A percentile compares a stretch with the other conserved stretches of the same genome.
phyloP scores from a whole-genome alignment of 2,888 invertebrate genomes.

The Marasmarcha lunaedactyla region DNA sequence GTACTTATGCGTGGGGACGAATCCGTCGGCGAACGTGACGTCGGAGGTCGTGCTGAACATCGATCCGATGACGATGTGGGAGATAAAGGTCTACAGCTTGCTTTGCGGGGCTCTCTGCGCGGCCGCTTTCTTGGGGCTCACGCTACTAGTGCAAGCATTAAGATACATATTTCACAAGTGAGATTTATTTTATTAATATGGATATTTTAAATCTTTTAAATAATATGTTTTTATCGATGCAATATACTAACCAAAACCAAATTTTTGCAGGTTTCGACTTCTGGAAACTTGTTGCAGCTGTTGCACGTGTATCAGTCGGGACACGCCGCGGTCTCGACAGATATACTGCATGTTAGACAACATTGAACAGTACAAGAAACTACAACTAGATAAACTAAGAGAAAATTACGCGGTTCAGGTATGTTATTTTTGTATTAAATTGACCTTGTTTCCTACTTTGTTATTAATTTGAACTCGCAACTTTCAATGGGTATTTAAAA shows the following conservation, averaged over 20 bases:
- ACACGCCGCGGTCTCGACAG: conserved; percentile 84
- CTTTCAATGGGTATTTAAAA: too few species aligned
- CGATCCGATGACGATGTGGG: conserved; percentile 86
- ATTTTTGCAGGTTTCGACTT: conserved; percentile 74
- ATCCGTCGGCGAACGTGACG: conserved; percentile 84
- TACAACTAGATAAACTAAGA: conserved; percentile 86
- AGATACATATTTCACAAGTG: conserved; percentile 78
- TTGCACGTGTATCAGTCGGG: conserved; percentile 77
- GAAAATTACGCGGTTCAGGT: conserved; percentile 94
- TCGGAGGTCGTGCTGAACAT: conserved; percentile 82
- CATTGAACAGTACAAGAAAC: conserved; percentile 90
- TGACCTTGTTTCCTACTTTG: neutral
- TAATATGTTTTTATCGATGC: neutral
- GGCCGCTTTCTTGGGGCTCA: conserved; percentile 81
- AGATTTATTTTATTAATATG: conserved; percentile 27
- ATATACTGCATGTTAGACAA: conserved; percentile 90
- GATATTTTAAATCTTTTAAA: neutral
- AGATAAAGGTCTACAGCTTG: conserved; percentile 86
- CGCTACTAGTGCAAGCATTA: conserved; percentile 82
- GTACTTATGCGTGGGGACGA: conserved; percentile 88
- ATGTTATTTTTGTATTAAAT: conserved; percentile 17
- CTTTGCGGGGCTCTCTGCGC: conserved; percentile 86
- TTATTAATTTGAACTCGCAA: too few species aligned
- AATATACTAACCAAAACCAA: neutral
- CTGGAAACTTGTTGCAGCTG: conserved; percentile 83